These are phyloP conservation scores for Lysandra coridon DNA, from an alignment of 2,888 invertebrate species.

Conservation along the genomic window DNA sequence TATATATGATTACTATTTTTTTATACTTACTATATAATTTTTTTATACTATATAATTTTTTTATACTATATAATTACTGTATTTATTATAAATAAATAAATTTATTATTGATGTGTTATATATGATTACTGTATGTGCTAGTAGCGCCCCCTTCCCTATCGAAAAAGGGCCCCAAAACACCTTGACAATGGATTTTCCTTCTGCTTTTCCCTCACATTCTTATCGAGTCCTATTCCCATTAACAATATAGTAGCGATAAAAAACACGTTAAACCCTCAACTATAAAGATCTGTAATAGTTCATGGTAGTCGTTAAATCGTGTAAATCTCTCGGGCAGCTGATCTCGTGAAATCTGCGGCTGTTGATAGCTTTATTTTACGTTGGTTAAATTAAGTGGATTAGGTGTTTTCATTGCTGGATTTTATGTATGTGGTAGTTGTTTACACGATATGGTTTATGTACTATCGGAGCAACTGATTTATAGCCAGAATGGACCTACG, in stretches of 20 bases:
- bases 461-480: not conserved
- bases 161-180: too few species aligned
- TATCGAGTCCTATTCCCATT: not conserved
- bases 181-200: not conserved
- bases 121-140: too few species aligned
- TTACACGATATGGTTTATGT: not conserved
- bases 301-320: slow-evolving; percentile 5
- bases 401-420: not conserved
- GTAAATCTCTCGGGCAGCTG: not conserved
- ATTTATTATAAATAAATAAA: too few species aligned
- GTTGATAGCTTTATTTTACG: not conserved
- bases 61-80: too few species aligned
- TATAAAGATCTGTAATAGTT: slow-evolving; percentile 4
- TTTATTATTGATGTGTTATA: too few species aligned
- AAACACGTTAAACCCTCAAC: not conserved
- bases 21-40: too few species aligned
- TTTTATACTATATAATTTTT: too few species aligned
- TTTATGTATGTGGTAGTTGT: not conserved
- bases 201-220: not conserved
- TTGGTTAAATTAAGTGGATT: slow-evolving; percentile 15
- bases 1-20: too few species aligned
- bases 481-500: not conserved
- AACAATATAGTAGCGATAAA: not conserved
- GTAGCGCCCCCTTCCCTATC: too few species aligned
- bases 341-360: not conserved